phyloP scores from a whole-genome alignment of 2,888 invertebrate genomes.

The Lymantria dispar region DNA sequence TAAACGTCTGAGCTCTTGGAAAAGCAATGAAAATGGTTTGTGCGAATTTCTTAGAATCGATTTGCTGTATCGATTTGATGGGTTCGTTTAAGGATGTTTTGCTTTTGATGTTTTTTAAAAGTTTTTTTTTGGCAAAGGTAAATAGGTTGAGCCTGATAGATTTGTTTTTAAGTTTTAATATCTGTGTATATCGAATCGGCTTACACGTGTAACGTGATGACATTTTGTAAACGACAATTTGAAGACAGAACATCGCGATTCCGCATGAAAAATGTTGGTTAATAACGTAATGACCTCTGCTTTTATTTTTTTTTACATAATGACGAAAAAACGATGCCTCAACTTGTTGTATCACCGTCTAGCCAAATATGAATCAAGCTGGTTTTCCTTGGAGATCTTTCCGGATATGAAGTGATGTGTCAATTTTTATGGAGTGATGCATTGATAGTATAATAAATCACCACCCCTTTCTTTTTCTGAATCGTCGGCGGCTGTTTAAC shows the following conservation, averaged over 20 bases:
- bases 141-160: no score
- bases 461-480: no score
- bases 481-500: no score
- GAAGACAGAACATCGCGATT: conserved; percentile 43
- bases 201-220: conserved; percentile 3
- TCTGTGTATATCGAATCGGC: conserved; percentile 13
- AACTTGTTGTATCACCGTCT: conserved; percentile 51
- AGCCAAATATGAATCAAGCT: conserved; percentile 43
- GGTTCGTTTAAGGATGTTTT: not conserved
- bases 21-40: conserved; percentile 2
- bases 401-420: conserved; percentile 7
- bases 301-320: conserved; percentile 54
- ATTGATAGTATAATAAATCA: no score
- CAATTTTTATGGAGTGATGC: no score
- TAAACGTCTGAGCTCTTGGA: conserved; percentile 4
- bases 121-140: conserved; percentile 4
- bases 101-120: conserved; percentile 10
- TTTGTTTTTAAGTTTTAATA: conserved; percentile 8
- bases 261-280: conserved; percentile 55
- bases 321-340: conserved; percentile 53
- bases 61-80: not conserved
- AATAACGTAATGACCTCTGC: conserved; percentile 66
- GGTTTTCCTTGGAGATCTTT: conserved; percentile 38
- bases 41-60: not conserved
- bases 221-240: conserved; percentile 12